Percentiles rank a stretch among this genome's conserved stretches.
phyloP scores from a whole-genome alignment of 2,888 invertebrate genomes.

The Ametastegia equiseti region DNA sequence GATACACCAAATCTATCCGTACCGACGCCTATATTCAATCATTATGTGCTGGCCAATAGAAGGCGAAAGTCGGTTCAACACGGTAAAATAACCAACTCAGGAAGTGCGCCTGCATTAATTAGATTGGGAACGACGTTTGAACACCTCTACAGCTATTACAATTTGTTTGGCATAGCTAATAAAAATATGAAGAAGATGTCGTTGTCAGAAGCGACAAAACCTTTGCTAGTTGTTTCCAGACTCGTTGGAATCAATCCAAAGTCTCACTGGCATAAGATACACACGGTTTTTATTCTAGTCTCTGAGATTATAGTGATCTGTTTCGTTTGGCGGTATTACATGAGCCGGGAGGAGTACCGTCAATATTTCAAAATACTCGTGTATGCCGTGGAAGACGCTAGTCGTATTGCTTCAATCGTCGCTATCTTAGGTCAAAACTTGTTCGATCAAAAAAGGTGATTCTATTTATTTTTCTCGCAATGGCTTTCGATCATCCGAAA shows the following conservation, averaged over 20 bases:
- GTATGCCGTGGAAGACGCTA: neutral
- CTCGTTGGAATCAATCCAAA: neutral
- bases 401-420: neutral
- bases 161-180: neutral
- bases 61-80: neutral
- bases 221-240: neutral
- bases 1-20: no score
- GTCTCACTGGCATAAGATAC: neutral
- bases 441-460: neutral
- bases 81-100: neutral
- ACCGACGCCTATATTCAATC: neutral
- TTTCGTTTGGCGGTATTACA: neutral
- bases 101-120: neutral
- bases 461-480: neutral
- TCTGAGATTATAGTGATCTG: neutral
- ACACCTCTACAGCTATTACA: no score
- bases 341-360: neutral
- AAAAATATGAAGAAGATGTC: neutral
- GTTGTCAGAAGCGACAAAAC: neutral
- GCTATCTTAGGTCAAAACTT: neutral
- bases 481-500: neutral
- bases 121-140: neutral
- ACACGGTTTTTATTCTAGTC: neutral
- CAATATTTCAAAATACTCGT: neutral
- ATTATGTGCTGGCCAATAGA: neutral